A percentile compares a stretch with the other conserved stretches of the same genome.
Conservation (phyloP, 2,113 vertebrate genomes). For the Lophius piscatorius region DNA sequence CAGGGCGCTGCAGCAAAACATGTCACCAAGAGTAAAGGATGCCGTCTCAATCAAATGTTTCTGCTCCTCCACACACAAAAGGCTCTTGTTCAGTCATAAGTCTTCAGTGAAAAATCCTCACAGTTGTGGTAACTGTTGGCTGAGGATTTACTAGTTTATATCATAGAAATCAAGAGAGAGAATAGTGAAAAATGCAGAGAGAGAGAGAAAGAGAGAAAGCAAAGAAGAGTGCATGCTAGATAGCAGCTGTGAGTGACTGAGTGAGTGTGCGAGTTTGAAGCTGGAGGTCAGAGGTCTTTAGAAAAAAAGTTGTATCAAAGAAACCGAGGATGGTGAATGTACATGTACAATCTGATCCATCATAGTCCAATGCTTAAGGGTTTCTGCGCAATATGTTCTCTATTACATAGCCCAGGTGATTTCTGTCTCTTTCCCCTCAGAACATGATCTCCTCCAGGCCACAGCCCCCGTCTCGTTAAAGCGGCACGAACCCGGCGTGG, state of each 20-base stretch:
- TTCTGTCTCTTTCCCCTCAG: slow-evolving; percentile 79
- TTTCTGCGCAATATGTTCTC: slow-evolving; percentile 88
- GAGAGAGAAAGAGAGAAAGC: slow-evolving; percentile 14
- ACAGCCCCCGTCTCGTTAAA: slow-evolving; percentile 89
- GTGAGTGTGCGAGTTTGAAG: slow-evolving; percentile 47
- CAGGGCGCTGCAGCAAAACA: slow-evolving; percentile 58
- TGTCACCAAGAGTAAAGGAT: slow-evolving; percentile 54
- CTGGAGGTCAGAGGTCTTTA: slow-evolving; percentile 58
- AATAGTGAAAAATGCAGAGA: background rate
- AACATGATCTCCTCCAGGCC: slow-evolving; percentile 91
- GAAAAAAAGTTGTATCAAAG: slow-evolving; percentile 59
- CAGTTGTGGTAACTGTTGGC: slow-evolving; percentile 10
- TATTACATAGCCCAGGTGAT: slow-evolving; percentile 94
- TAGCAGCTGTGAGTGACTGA: slow-evolving; percentile 62
- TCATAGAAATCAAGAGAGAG: background rate
- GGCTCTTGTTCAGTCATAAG: slow-evolving; percentile 11
- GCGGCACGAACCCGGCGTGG: slow-evolving; percentile 84
- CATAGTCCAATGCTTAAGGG: slow-evolving; percentile 74
- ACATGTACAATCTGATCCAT: slow-evolving; percentile 72
- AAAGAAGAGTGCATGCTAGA: slow-evolving; percentile 23
- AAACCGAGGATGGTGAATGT: slow-evolving; percentile 51
- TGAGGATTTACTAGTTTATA: background rate
- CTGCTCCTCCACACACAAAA: slow-evolving; percentile 31
- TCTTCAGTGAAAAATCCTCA: slow-evolving; percentile 9
- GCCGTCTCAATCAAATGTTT: slow-evolving; percentile 39